phyloP scores from a whole-genome alignment of 2,888 invertebrate species.

The Saturnia pavonia region DNA sequence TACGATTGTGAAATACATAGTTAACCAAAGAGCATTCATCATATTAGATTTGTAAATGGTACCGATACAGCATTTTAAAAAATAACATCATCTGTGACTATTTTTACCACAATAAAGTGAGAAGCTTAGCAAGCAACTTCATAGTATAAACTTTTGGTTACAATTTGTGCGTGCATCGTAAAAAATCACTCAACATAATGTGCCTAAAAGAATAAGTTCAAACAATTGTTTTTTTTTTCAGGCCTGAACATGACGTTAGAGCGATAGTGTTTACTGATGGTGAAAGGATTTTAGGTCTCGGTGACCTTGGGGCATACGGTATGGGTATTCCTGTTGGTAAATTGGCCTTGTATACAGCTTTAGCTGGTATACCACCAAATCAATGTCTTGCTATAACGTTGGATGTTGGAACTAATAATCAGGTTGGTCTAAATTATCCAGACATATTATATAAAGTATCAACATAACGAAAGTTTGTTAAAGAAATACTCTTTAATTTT shows the following conservation, averaged over 20 bases:
- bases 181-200: too few relatives aligned
- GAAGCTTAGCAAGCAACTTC: too few relatives aligned
- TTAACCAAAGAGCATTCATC: too few relatives aligned
- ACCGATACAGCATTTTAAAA: too few relatives aligned
- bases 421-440: slow-evolving; percentile 63
- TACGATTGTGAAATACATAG: too few relatives aligned
- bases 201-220: too few relatives aligned
- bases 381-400: slow-evolving; percentile 94
- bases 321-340: slow-evolving; percentile 99
- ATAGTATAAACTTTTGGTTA: too few relatives aligned
- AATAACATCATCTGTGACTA: too few relatives aligned
- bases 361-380: slow-evolving; percentile 95
- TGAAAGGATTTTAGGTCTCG: slow-evolving; percentile 95
- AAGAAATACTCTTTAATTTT: not conserved
- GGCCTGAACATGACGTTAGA: slow-evolving; percentile 89
- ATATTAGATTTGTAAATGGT: too few relatives aligned
- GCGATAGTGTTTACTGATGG: slow-evolving; percentile 96
- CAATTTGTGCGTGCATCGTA: too few relatives aligned
- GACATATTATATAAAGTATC: not conserved
- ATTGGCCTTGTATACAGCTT: slow-evolving; percentile 94
- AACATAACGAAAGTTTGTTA: not conserved
- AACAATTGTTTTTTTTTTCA: slow-evolving; percentile 41
- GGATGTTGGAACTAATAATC: slow-evolving; percentile 95
- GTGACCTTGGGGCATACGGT: slow-evolving; percentile 96
- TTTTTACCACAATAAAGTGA: too few relatives aligned